Evolutionary conservation across 2,113 vertebrate species (phyloP), one percentile per base, ranked within the genome.

Genomic region (Damaliscus lunatus): DNA sequence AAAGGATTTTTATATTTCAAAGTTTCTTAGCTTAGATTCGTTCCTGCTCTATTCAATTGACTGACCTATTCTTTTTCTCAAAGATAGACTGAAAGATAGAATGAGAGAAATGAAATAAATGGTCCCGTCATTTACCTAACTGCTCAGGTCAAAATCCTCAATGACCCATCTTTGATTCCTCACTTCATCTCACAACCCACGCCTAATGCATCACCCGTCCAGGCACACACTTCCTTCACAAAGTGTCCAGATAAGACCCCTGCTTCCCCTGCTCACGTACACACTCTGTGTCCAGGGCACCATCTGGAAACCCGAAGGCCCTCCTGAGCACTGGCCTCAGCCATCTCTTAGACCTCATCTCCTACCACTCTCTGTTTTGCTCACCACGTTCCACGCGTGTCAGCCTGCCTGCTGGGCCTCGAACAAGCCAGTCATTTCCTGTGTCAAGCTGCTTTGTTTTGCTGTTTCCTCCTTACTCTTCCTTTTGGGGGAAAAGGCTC

Each of bases 321-420:
- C n/a, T 27, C 46, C 23, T 50, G 31, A 12, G 40, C 33, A 62
- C 55, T n/a, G 29, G 15, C 13, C 62, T 5, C 25, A 50, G 29
- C 6, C 40, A 1, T 23, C n/a, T 48, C 87, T 59, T 21, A 8
- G 60, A 6, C 6, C 17, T 36, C 21, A 21, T 33, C 71, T 33
- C 67, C 33, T 19, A 4, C 43, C 6, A 5, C 13, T 40, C 9
- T 40, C 46, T 90, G 29, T 78, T 19, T 52, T 14, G 10, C 13
- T 31, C 4, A 5, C 29, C 4, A 7, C 3, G 4, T 48, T 84
- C 43, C n/a, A 64, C 33, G 5, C n/a, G 0, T 0, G 1, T 29
- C 23, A 74, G 36, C 17, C 36, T n/a, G 40, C 52, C 5, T 27
- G 29, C 59, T 71, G 21, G 31, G 31, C 43, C 25, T 90, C 0